These are phyloP conservation scores for Orcinus orca DNA, from an alignment of 2,113 vertebrate species.

Conservation along the genomic window DNA sequence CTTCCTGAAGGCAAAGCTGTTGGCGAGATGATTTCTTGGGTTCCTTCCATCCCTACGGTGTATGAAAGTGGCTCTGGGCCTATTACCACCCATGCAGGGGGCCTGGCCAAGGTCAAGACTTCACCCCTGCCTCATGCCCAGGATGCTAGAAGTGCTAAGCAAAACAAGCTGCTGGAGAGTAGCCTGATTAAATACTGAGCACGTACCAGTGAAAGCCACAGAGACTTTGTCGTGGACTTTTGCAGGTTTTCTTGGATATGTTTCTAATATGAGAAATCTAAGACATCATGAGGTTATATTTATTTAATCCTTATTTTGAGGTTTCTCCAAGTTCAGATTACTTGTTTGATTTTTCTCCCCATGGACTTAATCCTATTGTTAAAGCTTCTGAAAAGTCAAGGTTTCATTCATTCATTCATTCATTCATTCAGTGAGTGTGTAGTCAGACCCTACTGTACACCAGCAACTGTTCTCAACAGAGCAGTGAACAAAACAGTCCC, in stretches of 20 bases:
- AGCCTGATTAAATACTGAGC: not conserved
- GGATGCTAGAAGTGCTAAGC: not conserved
- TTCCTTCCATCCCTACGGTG: not conserved
- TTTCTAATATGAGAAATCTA: not conserved
- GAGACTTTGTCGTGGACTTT: not conserved
- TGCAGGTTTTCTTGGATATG: not conserved
- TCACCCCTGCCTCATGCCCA: not conserved
- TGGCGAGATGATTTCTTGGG: not conserved
- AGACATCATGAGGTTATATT: not conserved
- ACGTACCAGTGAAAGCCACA: too few species aligned
- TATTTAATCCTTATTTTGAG: conserved; percentile 3
- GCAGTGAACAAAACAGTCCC: not conserved
- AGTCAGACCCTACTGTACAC: not conserved
- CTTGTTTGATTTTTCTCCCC: not conserved
- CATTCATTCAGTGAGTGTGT: not conserved
- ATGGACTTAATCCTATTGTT: not conserved
- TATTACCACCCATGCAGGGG: not conserved
- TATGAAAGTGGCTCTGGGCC: not conserved
- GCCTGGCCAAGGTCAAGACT: not conserved
- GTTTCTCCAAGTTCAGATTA: not conserved
- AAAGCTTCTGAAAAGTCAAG: not conserved
- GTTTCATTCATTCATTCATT: not conserved
- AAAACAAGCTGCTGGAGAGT: not conserved
- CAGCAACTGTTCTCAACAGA: not conserved
- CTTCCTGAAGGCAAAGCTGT: not conserved